Evolutionary conservation across 2,888 invertebrate species (phyloP), one percentile per base, ranked within the genome.

Genomic region (Parthenolecanium corni): DNA sequence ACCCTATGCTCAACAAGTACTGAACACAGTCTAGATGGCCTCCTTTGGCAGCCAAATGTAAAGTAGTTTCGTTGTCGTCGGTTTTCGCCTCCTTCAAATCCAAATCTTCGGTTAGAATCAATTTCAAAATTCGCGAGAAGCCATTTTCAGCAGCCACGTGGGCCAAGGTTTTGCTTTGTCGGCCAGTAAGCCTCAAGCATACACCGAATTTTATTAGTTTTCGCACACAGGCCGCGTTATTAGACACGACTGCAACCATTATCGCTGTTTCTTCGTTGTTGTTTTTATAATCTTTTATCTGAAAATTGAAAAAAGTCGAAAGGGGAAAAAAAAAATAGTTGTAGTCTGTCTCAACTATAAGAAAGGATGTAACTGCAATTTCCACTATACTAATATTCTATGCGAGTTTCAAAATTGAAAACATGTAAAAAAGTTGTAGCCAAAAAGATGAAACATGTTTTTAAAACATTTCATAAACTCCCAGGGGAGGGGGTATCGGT

Each of bases 61-160:
- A 71, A 2, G 78, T 77, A 3, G 77, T 78, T 65, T 77, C 75
- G 3, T 78, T 79, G 68, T 74, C 72, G 66, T 70, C 73, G 14
- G 72, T 62, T 52, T 52, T 62, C 6, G 62, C 62, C 16, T 42
- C 24, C 5, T 38, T 21, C 40, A 62, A 25, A n/a, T 21, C 38
- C 38, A n/a, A 24, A 16, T 62, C 62, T 16, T 38, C 66, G 73
- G 72, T 36, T 58, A 82, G 69, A 47, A 83, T 72, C 23, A 75
- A 71, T 69, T 76, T 76, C 11, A 83, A 74, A 68, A 81, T 79
- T 61, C 77, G 76, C 18, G 74, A 67, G 64, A 79, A 75, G 0
- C 81, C 80, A 66, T 75, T 70, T 67, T 78, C 78, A 44, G 81
- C 78, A 38, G 82, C 81, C 64, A 79, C 72, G 66, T 82, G 82